phyloP scores from a whole-genome alignment of 2,113 vertebrate species.

The Azemiops feae region DNA sequence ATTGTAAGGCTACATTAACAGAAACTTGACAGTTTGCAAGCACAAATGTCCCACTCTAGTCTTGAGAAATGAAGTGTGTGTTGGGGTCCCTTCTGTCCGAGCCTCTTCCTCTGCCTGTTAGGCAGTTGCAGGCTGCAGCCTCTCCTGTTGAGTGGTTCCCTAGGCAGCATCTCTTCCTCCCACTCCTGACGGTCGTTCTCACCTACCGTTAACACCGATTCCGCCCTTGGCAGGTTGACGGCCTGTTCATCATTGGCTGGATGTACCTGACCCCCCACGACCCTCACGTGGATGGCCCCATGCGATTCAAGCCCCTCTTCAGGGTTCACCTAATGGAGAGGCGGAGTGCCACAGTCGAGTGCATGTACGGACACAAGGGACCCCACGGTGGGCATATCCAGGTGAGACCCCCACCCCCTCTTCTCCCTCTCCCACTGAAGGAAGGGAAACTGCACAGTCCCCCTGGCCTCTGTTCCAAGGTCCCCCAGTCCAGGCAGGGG shows the following conservation, averaged over 20 bases:
- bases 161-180: not conserved
- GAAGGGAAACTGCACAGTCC: not conserved
- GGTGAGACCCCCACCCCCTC: slow-evolving; percentile 63
- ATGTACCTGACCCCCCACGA: slow-evolving; percentile 98
- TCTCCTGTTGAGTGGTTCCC: not conserved
- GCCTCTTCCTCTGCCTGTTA: not conserved
- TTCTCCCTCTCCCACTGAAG: not conserved
- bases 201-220: not conserved
- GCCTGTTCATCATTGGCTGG: slow-evolving; percentile 95
- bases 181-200: not conserved
- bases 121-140: not conserved
- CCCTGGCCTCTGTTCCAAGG: not conserved
- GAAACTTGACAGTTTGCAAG: not conserved
- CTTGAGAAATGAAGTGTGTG: not conserved
- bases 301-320: slow-evolving; percentile 94
- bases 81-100: not conserved
- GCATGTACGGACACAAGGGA: slow-evolving; percentile 97
- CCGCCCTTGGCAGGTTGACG: slow-evolving; percentile 82
- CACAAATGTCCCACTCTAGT: not conserved
- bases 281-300: slow-evolving; percentile 92
- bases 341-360: slow-evolving; percentile 88
- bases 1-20: too few species aligned
- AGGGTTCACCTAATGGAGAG: slow-evolving; percentile 91
- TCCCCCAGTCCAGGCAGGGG: too few species aligned
- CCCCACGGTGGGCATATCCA: slow-evolving; percentile 96